These are phyloP conservation scores for Carcinoscorpius rotundicauda DNA, from an alignment of 1,140 invertebrate genomes.

Conservation along the genomic window DNA sequence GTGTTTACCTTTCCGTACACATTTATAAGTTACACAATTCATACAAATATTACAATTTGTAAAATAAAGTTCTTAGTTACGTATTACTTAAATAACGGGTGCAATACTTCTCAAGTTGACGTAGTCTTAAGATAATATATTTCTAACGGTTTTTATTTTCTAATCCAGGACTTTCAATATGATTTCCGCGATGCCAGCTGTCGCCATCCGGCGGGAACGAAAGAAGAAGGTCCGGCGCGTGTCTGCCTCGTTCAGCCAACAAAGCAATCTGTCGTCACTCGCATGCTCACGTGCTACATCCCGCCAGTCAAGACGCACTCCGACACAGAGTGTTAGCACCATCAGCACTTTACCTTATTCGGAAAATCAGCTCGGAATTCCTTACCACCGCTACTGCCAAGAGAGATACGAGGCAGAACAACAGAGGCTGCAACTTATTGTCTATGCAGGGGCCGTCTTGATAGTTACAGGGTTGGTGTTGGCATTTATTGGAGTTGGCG, in stretches of 20 bases:
- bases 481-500: conserved; percentile 2
- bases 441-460: not conserved
- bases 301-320: not conserved
- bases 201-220: conserved; percentile 17
- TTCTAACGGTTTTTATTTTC: too few species aligned
- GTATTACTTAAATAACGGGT: too few species aligned
- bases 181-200: conserved; percentile 22
- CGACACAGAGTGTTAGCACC: conserved; percentile 3
- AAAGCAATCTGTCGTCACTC: not conserved
- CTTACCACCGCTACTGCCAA: not conserved
- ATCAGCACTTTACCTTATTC: conserved; percentile 3
- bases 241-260: not conserved
- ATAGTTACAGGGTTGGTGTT: conserved; percentile 1
- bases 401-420: not conserved
- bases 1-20: too few species aligned
- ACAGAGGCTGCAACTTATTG: not conserved
- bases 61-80: too few species aligned
- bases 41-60: too few species aligned
- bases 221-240: not conserved
- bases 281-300: not conserved
- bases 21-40: too few species aligned
- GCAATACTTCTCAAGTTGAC: too few species aligned
- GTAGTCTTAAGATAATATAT: too few species aligned
- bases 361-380: not conserved
- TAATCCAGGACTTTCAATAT: conserved; percentile 5